Conservation (phyloP, 2,113 vertebrate species). For the Thalassarche chlororhynchos region DNA sequence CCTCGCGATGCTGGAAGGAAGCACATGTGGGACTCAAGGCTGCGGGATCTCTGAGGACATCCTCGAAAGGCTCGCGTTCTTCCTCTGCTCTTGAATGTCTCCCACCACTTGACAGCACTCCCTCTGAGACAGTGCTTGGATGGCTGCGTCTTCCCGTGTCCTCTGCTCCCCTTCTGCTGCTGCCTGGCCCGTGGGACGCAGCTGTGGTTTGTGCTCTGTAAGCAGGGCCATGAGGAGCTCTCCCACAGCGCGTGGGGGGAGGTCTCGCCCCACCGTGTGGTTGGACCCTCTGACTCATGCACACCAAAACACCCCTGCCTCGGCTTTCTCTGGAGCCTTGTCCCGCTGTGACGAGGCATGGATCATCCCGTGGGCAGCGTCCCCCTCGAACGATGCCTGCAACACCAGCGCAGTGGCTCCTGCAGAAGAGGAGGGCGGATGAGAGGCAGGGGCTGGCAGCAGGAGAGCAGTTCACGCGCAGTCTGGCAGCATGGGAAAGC, state of each 20-base stretch:
- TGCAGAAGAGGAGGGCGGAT: neutral
- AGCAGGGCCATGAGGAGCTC: neutral
- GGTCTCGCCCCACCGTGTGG: neutral
- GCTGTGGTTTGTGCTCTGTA: neutral
- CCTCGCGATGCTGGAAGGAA: rapidly evolving
- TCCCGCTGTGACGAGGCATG: neutral
- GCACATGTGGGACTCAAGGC: neutral
- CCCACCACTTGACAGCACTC: neutral
- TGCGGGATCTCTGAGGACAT: neutral
- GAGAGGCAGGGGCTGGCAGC: neutral
- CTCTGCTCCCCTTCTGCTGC: neutral
- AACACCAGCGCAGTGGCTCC: rapidly evolving
- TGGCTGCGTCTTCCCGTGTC: neutral
- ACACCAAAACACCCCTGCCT: neutral
- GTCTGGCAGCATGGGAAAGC: neutral
- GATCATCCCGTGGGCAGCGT: neutral
- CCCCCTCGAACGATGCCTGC: rapidly evolving
- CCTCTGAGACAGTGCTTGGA: neutral
- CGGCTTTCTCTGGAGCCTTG: neutral
- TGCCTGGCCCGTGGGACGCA: neutral
- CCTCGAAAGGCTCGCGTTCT: rapidly evolving
- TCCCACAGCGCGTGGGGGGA: rapidly evolving
- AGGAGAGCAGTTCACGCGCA: neutral
- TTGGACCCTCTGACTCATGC: neutral
- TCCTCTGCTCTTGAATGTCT: neutral